Conservation (phyloP, 2,888 invertebrate species). For the Cyrtodaria siliqua region DNA sequence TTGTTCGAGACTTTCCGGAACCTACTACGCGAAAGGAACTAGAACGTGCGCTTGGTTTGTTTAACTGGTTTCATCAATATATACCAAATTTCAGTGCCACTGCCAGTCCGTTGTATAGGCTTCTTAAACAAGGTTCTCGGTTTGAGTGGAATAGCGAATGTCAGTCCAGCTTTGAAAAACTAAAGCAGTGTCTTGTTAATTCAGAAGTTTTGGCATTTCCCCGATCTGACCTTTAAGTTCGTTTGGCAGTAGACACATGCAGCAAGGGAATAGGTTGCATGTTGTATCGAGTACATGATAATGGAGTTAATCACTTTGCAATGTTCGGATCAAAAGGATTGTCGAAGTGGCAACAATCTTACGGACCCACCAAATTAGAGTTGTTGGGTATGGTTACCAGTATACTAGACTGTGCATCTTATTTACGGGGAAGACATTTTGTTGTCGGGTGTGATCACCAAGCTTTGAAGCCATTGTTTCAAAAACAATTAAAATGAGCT, state of each 20-base stretch:
- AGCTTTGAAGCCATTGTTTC: slow-evolving; percentile 35
- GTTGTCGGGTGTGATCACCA: slow-evolving; percentile 55
- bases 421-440: slow-evolving; percentile 46
- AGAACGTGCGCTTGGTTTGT: slow-evolving; percentile 52
- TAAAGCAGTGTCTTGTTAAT: slow-evolving; percentile 39
- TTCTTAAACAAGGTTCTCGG: slow-evolving; percentile 29
- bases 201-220: slow-evolving; percentile 59
- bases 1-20: slow-evolving; percentile 35
- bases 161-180: slow-evolving; percentile 29
- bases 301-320: slow-evolving; percentile 28
- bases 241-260: slow-evolving; percentile 54
- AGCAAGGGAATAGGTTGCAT: slow-evolving; percentile 59
- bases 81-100: slow-evolving; percentile 36
- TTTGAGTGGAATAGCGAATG: slow-evolving; percentile 42
- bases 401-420: slow-evolving; percentile 49
- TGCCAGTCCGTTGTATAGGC: slow-evolving; percentile 27
- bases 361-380: slow-evolving; percentile 41
- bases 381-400: slow-evolving; percentile 52
- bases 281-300: slow-evolving; percentile 51
- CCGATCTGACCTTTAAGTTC: slow-evolving; percentile 48
- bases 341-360: slow-evolving; percentile 37
- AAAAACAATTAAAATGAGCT: slow-evolving; percentile 41
- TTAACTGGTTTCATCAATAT: slow-evolving; percentile 59
- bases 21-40: slow-evolving; percentile 49
- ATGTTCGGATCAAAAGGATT: too few species aligned